Conservation (phyloP, 2,888 invertebrate genomes). For the Rhorus exstirpatorius region DNA sequence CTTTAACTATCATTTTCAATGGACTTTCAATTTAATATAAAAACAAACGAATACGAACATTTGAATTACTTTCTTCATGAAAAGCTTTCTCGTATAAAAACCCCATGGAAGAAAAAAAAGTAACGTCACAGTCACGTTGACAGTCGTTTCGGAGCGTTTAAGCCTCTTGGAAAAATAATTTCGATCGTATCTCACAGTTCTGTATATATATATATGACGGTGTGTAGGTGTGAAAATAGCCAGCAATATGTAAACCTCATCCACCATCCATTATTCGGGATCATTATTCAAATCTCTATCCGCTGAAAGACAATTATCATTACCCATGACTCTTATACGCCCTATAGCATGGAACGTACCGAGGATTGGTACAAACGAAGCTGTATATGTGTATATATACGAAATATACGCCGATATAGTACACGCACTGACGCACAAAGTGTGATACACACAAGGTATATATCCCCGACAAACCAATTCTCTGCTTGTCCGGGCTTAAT, state of each 20-base stretch:
- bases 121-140: no score
- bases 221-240: conserved; percentile 8
- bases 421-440: conserved; percentile 10
- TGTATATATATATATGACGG: neutral
- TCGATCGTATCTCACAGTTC: neutral
- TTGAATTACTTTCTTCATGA: no score
- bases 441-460: conserved; percentile 21
- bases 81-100: no score
- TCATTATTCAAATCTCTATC: conserved; percentile 57
- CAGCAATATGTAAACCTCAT: conserved; percentile 48
- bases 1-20: no score
- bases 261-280: conserved; percentile 41
- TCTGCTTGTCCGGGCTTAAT: conserved; percentile 65
- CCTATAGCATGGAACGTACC: neutral
- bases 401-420: neutral
- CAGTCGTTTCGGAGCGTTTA: no score
- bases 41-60: no score
- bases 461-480: conserved; percentile 22
- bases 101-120: neutral
- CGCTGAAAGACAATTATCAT: conserved; percentile 56
- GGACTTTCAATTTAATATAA: no score
- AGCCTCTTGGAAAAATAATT: neutral
- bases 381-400: neutral
- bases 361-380: neutral
- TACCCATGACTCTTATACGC: conserved; percentile 32